A percentile compares a stretch with the other conserved stretches of the same genome.
phyloP scores from a whole-genome alignment of 2,888 invertebrate species.

The Acronicta aceris region DNA sequence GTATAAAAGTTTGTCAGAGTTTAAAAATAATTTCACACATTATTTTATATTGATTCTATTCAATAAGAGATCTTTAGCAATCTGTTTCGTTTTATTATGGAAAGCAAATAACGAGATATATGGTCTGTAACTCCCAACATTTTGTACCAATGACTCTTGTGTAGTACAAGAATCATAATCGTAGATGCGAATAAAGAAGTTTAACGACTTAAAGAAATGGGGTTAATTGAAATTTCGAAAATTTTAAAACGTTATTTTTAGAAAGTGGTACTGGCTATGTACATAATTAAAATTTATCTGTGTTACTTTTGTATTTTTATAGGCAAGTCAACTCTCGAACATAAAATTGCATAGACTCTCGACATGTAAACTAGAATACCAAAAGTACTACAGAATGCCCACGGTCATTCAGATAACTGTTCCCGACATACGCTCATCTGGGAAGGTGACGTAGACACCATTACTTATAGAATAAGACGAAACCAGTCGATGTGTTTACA shows the following conservation, averaged over 20 bases:
- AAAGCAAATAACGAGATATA: no score
- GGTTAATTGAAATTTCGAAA: constrained; percentile 1
- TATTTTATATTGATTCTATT: neutral
- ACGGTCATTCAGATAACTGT: constrained; percentile 2
- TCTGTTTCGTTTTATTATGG: no score
- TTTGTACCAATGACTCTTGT: neutral
- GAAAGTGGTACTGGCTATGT: no score
- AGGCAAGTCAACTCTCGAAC: neutral
- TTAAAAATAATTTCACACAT: neutral
- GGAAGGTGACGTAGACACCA: constrained; percentile 20
- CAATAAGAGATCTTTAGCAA: no score
- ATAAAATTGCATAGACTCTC: neutral
- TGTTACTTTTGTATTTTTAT: neutral
- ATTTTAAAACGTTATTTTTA: neutral
- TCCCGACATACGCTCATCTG: constrained; percentile 16
- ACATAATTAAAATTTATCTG: neutral
- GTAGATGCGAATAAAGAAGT: neutral
- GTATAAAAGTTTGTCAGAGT: neutral
- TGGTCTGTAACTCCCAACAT: neutral
- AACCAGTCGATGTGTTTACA: constrained; percentile 27
- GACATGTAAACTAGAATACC: constrained; percentile 20
- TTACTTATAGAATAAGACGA: constrained; percentile 32
- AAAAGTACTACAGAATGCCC: constrained; percentile 21
- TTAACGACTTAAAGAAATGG: neutral
- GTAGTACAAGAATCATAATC: neutral